A percentile compares a stretch with the other conserved stretches of the same genome.
These are phyloP conservation scores for Monopterus albus DNA, from an alignment of 2,113 vertebrate genomes.

Conservation along the genomic window DNA sequence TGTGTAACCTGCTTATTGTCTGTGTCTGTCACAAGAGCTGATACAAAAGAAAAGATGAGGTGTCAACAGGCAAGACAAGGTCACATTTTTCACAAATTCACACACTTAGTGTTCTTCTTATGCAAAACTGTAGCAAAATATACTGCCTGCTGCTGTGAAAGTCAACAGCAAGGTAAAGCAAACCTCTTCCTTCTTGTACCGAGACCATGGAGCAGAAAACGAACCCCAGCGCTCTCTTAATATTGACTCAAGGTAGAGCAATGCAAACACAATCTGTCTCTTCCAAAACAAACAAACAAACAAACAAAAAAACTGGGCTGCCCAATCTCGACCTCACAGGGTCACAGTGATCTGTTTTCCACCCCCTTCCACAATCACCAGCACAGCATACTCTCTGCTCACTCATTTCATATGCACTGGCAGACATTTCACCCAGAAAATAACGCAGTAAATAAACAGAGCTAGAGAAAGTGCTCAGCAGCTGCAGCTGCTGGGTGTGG, in stretches of 20 bases:
- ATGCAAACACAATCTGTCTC: constrained; percentile 54
- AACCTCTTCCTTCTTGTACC: neutral
- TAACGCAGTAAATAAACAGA: constrained; percentile 49
- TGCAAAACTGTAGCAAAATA: too few species aligned
- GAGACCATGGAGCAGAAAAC: constrained; percentile 36
- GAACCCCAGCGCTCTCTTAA: constrained; percentile 35
- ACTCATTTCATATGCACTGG: constrained; percentile 47
- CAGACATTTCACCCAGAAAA: constrained; percentile 63
- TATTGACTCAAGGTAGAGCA: constrained; percentile 71
- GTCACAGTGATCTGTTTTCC: constrained; percentile 67
- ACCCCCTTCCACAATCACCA: neutral
- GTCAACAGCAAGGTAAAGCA: neutral
- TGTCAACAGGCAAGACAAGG: too few species aligned
- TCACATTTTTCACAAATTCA: too few species aligned
- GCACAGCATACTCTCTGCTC: neutral
- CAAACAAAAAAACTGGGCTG: constrained; percentile 16
- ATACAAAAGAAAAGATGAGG: too few species aligned
- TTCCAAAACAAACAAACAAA: constrained; percentile 22
- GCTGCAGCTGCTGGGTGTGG: constrained; percentile 17
- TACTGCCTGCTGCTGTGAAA: too few species aligned
- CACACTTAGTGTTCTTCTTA: too few species aligned
- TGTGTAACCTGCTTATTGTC: too few species aligned
- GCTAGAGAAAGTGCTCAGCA: constrained; percentile 26
- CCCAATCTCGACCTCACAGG: constrained; percentile 29
- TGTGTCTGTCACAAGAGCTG: too few species aligned